A percentile compares a stretch with the other conserved stretches of the same genome.
These are phyloP conservation scores for Sarcophilus harrisii DNA, from an alignment of 2,797 vertebrate genomes.

Conservation along the genomic window DNA sequence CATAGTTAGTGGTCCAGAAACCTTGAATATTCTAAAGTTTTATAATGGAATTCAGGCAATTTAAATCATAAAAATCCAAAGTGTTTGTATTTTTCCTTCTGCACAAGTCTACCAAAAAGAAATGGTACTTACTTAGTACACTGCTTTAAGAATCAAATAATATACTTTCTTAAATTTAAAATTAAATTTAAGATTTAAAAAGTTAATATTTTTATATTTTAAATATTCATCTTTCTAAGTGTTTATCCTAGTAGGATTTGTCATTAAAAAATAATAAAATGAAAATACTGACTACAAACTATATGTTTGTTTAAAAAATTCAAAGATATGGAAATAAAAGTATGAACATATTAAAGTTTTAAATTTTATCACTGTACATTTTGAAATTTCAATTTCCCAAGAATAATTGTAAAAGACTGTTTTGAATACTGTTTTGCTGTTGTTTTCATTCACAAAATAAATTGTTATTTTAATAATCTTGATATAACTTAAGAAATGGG, in stretches of 20 bases:
- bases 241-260: not conserved
- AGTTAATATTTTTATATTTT: not conserved
- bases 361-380: not conserved
- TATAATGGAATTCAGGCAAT: not conserved
- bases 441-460: not conserved
- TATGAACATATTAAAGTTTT: not conserved
- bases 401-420: conserved; percentile 10
- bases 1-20: not conserved
- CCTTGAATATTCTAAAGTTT: not conserved
- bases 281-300: not conserved
- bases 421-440: not conserved
- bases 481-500: conserved; percentile 27
- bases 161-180: not conserved
- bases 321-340: not conserved
- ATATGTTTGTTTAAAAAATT: not conserved
- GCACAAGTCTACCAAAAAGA: not conserved
- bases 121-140: not conserved
- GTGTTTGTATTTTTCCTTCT: not conserved
- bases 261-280: not conserved
- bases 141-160: not conserved
- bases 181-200: no score
- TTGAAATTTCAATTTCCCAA: conserved; percentile 22
- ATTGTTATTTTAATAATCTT: not conserved
- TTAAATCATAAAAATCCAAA: not conserved
- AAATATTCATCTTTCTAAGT: not conserved